A percentile compares a stretch with the other conserved stretches of the same genome.
phyloP scores from a whole-genome alignment of 2,888 invertebrate genomes.

The Heliconius ismenius region DNA sequence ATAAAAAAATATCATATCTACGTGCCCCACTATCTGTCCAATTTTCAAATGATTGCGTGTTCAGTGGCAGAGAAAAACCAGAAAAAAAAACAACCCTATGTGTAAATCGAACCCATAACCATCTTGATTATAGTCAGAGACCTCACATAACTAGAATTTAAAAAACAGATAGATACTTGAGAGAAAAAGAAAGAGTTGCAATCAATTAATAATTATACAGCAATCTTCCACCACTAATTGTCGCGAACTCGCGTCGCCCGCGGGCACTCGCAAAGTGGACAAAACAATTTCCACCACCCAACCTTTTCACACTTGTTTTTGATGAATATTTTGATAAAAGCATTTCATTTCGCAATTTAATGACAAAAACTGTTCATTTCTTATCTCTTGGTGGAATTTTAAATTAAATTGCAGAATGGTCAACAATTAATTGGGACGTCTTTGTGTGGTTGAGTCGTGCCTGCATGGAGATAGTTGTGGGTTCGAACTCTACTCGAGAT shows the following conservation, averaged over 20 bases:
- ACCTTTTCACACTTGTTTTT: conserved; percentile 22
- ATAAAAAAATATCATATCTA: too few relatives aligned
- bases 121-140: not conserved
- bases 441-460: not conserved
- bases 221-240: conserved; percentile 10
- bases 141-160: not conserved
- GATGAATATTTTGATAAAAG: conserved; percentile 19
- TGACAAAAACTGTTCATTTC: conserved; percentile 15
- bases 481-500: not conserved
- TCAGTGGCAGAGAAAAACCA: too few relatives aligned
- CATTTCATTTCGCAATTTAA: conserved; percentile 18
- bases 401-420: not conserved
- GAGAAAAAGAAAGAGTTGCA: not conserved
- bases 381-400: conserved; percentile 3
- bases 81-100: too few relatives aligned
- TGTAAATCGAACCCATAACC: not conserved
- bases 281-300: conserved; percentile 8
- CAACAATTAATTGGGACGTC: not conserved
- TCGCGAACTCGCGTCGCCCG: not conserved
- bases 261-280: conserved; percentile 14
- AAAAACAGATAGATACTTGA: not conserved
- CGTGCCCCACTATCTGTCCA: too few relatives aligned
- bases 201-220: conserved; percentile 7
- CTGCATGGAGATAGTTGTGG: not conserved
- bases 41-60: too few relatives aligned